A percentile compares a stretch with the other conserved stretches of the same genome.
Evolutionary conservation across 2,797 vertebrate genomes (phyloP).

Genomic region (Rhadinocentrus ornatus): DNA sequence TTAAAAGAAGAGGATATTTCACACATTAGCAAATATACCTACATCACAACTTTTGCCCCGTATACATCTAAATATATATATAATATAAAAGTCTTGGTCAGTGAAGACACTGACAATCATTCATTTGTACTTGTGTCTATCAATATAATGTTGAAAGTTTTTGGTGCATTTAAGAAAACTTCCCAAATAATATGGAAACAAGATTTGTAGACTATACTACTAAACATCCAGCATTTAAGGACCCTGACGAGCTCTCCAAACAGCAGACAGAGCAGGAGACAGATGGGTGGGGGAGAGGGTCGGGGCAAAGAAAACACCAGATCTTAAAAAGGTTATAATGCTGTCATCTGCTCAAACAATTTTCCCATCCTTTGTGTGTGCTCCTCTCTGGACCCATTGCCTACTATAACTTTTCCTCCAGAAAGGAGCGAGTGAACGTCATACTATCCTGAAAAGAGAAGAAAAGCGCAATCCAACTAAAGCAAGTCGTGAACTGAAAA

Average conservation of each 20-base stretch:
- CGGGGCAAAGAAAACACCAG: constrained; percentile 45
- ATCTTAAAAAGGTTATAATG: constrained; percentile 53
- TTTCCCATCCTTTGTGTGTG: constrained; percentile 12
- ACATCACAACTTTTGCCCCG: background rate
- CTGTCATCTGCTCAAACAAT: constrained; percentile 67
- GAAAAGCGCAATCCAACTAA: constrained; percentile 37
- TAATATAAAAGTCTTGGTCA: background rate
- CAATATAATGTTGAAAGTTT: background rate
- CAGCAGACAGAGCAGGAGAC: constrained; percentile 14
- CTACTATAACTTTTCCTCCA: constrained; percentile 47
- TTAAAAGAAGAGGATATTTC: background rate
- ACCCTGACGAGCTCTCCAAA: constrained; percentile 34
- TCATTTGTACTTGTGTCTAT: background rate
- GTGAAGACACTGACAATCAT: background rate
- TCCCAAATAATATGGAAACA: background rate
- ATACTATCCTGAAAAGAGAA: constrained; percentile 46
- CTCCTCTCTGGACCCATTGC: constrained; percentile 15
- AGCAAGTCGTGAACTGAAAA: constrained; percentile 32
- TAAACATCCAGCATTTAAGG: background rate
- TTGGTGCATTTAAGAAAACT: background rate
- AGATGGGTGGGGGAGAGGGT: constrained; percentile 9
- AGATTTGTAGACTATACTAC: constrained; percentile 5
- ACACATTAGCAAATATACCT: background rate
- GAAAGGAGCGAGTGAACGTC: constrained; percentile 24
- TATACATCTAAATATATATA: background rate